phyloP scores from a whole-genome alignment of 2,797 vertebrate genomes.

The Clarias platycephalus region DNA sequence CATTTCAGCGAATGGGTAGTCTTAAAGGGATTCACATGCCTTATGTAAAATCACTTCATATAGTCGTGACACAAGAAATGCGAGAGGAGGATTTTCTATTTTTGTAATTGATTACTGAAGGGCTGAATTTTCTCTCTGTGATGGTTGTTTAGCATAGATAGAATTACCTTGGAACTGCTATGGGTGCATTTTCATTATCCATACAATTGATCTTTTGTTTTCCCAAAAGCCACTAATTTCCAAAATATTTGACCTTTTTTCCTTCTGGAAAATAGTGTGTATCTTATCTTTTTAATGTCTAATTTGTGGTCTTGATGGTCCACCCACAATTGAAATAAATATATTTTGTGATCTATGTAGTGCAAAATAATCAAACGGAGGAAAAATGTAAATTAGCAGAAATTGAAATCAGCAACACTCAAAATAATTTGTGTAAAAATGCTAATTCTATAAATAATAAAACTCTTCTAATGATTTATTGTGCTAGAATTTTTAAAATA shows the following conservation, averaged over 20 bases:
- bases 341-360: background rate
- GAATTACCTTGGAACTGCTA: background rate
- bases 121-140: background rate
- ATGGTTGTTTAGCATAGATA: background rate
- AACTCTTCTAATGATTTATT: background rate
- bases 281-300: background rate
- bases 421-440: background rate
- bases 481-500: too few species aligned
- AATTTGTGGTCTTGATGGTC: background rate
- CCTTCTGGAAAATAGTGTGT: background rate
- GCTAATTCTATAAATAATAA: background rate
- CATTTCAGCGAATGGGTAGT: background rate
- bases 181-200: background rate
- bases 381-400: background rate
- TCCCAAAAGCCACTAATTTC: background rate
- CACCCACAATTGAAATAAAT: background rate
- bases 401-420: background rate
- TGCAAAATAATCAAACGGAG: background rate
- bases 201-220: background rate
- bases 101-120: background rate
- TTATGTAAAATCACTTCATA: conserved; percentile 6
- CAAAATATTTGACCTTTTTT: too few species aligned
- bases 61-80: background rate
- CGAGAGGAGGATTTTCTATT: background rate
- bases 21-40: background rate